Base-by-base conservation (phyloP, 2,888 invertebrate species). In the Amphipyra berbera region DNA sequence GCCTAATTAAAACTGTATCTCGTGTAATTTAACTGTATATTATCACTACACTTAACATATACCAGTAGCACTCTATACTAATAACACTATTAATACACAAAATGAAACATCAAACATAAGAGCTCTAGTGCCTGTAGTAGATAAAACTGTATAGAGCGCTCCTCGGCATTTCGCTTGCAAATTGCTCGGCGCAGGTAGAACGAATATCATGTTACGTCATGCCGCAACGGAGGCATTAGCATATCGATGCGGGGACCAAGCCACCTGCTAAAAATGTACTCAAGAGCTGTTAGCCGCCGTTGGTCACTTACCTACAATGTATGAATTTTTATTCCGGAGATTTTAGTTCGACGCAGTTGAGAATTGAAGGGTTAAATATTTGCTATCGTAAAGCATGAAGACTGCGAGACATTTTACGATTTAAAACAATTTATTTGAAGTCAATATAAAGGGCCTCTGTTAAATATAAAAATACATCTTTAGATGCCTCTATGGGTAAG, bases 101-200 rank as follows among this genome's bases (percentile, higher is more conserved):
- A 44, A 52, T 42, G 42, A 27, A 41, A 63, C 64, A 65, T 30
- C 61, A 48, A 50, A 61, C 68, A 73, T 66, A 68, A 68, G 60
- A 55, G 60, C 46, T n/a, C n/a, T n/a, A n/a, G n/a, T n/a, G n/a
- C n/a, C n/a, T 37, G 37, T 45, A 62, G 57, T 55, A 58, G 60
- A 77, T 74, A 76, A 78, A 80, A 73, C 55, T 78, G 53, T 69
- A 74, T 58, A 70, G 68, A 69, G 59, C 69, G 81, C 76, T 76
- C 74, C 73, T 68, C 67, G 73, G 82, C 81, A 88, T 88, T 89
- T 87, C 82, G 83, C 89, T 89, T 88, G 88, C 88, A 90, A 90
- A 89, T 89, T 87, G 88, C 84, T 81, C 82, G 81, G 78, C 83
- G 76, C 82, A 85, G 84, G 84, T 83, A 83, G 82, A 84, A 73